phyloP scores from a whole-genome alignment of 2,797 vertebrate genomes.

The Melanotaenia parkinsoni region DNA sequence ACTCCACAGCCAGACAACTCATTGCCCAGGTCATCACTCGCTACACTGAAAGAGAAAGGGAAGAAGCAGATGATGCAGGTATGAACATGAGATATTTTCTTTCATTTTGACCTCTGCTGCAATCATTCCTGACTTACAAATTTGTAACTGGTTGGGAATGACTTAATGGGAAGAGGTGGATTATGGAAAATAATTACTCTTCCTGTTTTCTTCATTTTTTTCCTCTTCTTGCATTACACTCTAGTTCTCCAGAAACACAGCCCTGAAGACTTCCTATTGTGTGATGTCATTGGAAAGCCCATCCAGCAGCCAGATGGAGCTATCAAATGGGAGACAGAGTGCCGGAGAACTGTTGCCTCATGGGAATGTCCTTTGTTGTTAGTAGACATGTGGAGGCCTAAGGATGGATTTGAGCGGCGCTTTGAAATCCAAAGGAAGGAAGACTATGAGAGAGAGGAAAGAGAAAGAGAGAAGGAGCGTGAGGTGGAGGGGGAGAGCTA shows the following conservation, averaged over 20 bases:
- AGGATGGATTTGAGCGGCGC: conserved; percentile 89
- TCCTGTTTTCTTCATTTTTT: conserved; percentile 29
- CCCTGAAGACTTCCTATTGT: conserved; percentile 88
- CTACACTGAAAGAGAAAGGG: conserved; percentile 85
- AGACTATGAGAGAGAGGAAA: conserved; percentile 85
- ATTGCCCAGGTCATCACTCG: conserved; percentile 87
- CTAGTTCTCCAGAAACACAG: conserved; percentile 84
- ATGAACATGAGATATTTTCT: conserved; percentile 46
- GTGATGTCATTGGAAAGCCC: conserved; percentile 89
- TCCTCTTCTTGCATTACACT: conserved; percentile 72
- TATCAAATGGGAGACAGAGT: conserved; percentile 90
- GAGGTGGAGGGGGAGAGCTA: conserved; percentile 84
- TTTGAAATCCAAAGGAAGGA: conserved; percentile 91
- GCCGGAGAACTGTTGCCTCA: conserved; percentile 89
- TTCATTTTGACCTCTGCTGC: conserved; percentile 52
- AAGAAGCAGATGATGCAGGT: conserved; percentile 86
- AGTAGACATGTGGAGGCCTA: conserved; percentile 94
- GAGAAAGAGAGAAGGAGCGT: conserved; percentile 83
- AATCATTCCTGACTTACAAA: conserved; percentile 46
- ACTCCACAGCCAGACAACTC: conserved; percentile 85
- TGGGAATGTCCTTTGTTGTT: conserved; percentile 91
- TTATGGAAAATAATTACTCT: conserved; percentile 64
- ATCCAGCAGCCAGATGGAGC: conserved; percentile 83
- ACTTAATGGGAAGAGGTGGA: conserved; percentile 35
- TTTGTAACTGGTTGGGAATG: conserved; percentile 46